Evolutionary conservation across 2,888 invertebrate genomes (phyloP), one percentile per base, ranked within the genome.

Genomic region (Pomacea canaliculata): DNA sequence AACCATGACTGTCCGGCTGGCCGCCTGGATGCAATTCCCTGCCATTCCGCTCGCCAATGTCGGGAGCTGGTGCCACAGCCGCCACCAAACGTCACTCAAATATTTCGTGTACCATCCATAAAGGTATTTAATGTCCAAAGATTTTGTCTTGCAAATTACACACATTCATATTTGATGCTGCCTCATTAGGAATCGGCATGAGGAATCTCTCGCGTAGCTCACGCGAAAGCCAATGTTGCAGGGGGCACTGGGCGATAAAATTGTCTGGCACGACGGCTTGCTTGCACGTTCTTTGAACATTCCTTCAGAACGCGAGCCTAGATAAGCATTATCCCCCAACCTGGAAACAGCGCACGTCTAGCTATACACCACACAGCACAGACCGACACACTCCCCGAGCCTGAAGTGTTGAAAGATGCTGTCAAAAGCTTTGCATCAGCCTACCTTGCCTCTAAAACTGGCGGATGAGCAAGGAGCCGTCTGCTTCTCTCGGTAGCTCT

Each of bases 1-100:
- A 62, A 62, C 68, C 74, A 74, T 74, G 69, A 74, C 74, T 69
- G 74, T 74, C 74, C 74, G 69, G 69, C 62, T 67, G 60, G 62
- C 69, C 67, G 73, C 73, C 69, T 49, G 74, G 62, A 48, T 56
- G 59, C 49, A 67, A 69, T 69, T 74, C 74, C 59, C 62, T 74
- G 74, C 74, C 69, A 69, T 60, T 68, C 74, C 59, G 74, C 69
- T 60, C 69, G 69, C 68, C n/a, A 69, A 69, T 69, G 60, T 69
- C 60, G 19, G 68, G 23, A 48, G 68, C 51, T 37, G 68, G 59
- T 73, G 73, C 73, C 59, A 73, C 59, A 68, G 67, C 46, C 67
- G 65, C 19, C 73, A 73, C 73, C 68, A 68, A 70, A 27, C 68
- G 37, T 73, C 68, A 73, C 67, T 68, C 27, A 73, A 73, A 73